Percentiles rank a stretch among this genome's conserved stretches.
phyloP scores from a whole-genome alignment of 2,113 vertebrate species.

The Ameiurus melas region DNA sequence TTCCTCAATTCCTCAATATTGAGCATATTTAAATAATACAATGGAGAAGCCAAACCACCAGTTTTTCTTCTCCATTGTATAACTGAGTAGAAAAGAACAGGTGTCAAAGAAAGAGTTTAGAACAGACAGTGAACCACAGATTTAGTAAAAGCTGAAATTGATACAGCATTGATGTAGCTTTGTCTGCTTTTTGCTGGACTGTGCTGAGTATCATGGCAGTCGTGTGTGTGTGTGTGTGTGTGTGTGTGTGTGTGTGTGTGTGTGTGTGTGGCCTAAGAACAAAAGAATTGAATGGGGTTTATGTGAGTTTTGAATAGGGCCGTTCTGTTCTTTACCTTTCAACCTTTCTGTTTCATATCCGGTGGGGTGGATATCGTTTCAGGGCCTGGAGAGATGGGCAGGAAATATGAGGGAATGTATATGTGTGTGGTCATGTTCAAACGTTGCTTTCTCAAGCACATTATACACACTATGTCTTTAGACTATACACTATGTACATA shows the following conservation, averaged over 20 bases:
- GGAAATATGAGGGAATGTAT: conserved; percentile 9
- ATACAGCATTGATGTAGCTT: background rate
- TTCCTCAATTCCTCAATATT: background rate
- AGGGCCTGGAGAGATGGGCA: conserved; percentile 7
- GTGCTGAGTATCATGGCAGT: background rate
- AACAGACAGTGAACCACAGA: background rate
- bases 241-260: conserved; percentile 19
- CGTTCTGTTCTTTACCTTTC: conserved; percentile 13
- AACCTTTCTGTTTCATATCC: conserved; percentile 25
- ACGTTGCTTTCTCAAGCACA: background rate
- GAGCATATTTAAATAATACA: background rate
- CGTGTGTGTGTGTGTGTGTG: background rate
- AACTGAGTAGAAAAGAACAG: background rate
- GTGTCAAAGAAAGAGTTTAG: background rate
- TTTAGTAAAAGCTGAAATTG: background rate
- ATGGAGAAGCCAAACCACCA: background rate
- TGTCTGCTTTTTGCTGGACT: conserved; percentile 17
- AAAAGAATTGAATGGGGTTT: background rate
- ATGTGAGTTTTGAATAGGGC: conserved; percentile 28
- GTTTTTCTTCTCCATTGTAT: background rate
- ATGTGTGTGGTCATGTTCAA: background rate
- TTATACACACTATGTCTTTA: background rate
- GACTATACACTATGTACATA: background rate
- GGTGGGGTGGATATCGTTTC: conserved; percentile 8
- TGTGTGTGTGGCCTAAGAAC: background rate